Conservation (phyloP, 2,888 invertebrate species). For the Tetragonula carbonaria region DNA sequence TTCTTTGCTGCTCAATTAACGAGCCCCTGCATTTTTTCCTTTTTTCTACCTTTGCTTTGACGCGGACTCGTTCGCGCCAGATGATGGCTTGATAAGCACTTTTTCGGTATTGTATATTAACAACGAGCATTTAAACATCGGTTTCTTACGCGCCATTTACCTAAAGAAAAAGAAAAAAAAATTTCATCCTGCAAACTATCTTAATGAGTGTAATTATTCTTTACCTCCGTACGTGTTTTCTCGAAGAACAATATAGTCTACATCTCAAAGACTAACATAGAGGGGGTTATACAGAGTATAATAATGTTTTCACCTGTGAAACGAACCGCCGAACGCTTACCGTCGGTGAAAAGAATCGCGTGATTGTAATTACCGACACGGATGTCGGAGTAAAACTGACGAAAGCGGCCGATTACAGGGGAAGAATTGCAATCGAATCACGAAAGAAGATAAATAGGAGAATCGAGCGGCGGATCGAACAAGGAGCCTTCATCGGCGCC, state of each 20-base stretch:
- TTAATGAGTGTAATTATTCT: background rate
- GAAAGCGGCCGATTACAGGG: background rate
- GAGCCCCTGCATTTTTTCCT: background rate
- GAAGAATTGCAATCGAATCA: constrained; percentile 2
- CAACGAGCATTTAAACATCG: background rate
- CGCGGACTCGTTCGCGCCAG: background rate
- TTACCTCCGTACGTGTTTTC: background rate
- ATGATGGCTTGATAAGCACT: background rate
- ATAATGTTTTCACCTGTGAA: background rate
- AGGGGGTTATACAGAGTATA: background rate
- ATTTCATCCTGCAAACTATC: no score
- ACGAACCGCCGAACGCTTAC: background rate
- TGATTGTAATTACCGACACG: background rate
- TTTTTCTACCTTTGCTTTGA: background rate
- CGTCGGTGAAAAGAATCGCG: background rate
- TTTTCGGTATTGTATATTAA: background rate
- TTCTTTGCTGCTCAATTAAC: background rate
- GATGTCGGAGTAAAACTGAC: background rate
- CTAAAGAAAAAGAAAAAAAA: background rate
- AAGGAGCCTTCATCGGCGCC: background rate
- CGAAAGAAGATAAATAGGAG: background rate
- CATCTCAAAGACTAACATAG: no score
- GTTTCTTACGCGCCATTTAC: background rate
- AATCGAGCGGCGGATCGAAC: background rate
- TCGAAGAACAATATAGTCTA: background rate